Evolutionary conservation across 1,140 invertebrate species (phyloP), one percentile per base, ranked within the genome.

Genomic region (Cyrtorhinus lividipennis): DNA sequence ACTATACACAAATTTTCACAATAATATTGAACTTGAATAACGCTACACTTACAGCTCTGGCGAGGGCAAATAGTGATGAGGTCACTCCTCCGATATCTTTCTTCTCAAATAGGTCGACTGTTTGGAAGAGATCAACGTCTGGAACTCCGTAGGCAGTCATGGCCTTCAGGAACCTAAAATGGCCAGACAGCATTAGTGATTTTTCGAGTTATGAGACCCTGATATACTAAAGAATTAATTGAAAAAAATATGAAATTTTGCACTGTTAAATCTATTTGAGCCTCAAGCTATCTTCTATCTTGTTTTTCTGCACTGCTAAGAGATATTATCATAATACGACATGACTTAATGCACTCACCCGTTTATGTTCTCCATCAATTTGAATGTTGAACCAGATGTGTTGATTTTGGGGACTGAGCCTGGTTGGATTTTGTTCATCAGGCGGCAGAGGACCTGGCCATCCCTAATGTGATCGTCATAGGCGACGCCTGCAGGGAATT

Each of bases 351-450:
- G 30, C 5, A 73, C 80, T 79, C 75, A 86, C 84, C 84, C 84
- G 77, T 87, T 90, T 72, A 94, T 89, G 78, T 95, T 95, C 77
- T 95, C 91, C 90, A 95, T 94, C 81, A 95, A 83, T 72, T 92
- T 93, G 82, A 95, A 95, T 70, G 92, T 88, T 70, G 87, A 87
- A 62, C 90, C 91, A 63, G 85, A 84, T 62, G 81, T 83, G 80
- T 94, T 92, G 76, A 94, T 88, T 75, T 93, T 95, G 71, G 80
- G 71, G 46, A 94, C 80, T 63, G 83, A 76, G 67, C 88, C 88
- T 26, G 92, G 91, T 61, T 80, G 76, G 63, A 95, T 73, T 73
- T 87, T 90, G 81, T 95, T 94, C 78, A 95, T 91, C 66, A 95
- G 73, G 77, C 87, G 83, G 83, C 92, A 95, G 53, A 95, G 81